Evolutionary conservation across 2,113 vertebrate species (phyloP).

Genomic region (Regulus satrapa): DNA sequence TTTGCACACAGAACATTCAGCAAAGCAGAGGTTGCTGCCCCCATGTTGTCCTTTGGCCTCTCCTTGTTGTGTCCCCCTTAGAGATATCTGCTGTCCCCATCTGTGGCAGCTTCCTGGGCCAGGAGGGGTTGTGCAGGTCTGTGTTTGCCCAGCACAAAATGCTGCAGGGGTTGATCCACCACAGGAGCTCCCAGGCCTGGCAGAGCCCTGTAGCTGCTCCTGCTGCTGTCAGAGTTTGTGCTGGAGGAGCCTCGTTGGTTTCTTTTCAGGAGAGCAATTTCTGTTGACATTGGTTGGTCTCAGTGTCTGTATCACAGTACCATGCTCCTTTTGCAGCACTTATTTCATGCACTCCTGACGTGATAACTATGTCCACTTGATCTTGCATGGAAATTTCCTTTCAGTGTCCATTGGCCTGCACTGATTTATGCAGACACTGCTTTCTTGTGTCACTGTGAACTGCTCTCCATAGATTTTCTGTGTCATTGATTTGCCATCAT

Average conservation of each 20-base stretch:
- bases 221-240: background rate
- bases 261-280: background rate
- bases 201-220: background rate
- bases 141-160: background rate
- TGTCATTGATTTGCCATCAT: conserved; percentile 66
- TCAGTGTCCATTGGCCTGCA: background rate
- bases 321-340: conserved; percentile 11
- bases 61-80: accelerated
- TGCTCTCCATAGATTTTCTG: conserved; percentile 55
- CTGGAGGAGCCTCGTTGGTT: background rate
- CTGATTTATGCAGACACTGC: conserved; percentile 45
- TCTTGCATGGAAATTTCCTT: conserved; percentile 41
- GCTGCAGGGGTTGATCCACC: background rate
- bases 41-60: background rate
- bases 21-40: background rate
- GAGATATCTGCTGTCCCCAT: background rate
- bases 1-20: background rate
- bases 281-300: background rate
- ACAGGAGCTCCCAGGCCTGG: background rate
- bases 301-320: background rate
- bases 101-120: background rate
- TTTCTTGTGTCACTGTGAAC: conserved; percentile 50
- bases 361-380: conserved; percentile 26
- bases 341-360: background rate
- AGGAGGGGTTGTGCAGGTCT: background rate